Evolutionary conservation across 2,113 vertebrate species (phyloP), one percentile per base, ranked within the genome.

Genomic region (Thunnus maccoyii): DNA sequence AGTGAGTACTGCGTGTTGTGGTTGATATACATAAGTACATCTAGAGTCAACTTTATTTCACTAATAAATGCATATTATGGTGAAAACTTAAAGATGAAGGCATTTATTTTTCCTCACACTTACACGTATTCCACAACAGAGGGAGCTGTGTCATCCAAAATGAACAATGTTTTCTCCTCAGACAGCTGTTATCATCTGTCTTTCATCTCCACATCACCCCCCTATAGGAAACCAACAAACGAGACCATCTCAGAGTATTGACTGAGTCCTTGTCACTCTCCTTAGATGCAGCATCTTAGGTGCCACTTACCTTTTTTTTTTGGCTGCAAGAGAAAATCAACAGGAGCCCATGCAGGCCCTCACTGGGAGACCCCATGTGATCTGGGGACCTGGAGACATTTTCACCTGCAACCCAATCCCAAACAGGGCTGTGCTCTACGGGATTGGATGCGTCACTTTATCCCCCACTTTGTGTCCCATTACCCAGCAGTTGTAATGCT

Each of bases 401-500:
- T 93, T 90, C 77, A 86, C 76, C 86, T 92, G 94, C 87, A 94
- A 94, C 90, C 88, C 71, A 84, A 94, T 20, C 83, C 88, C 68
- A 18, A 83, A 71, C 69, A 30, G 67, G 75, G 52, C 84, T 6
- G 74, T 17, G 78, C 91, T 87, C 82, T 83, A 84, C 46, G 64
- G 86, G 86, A 92, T 91, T 92, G 80, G 87, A 92, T 92, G 85
- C 15, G 94, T 92, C 89, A 94, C 87, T 87, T 90, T 92, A 94
- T 94, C 93, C 83, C 70, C 83, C 90, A 87, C 83, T 89, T 84
- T 93, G 92, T 92, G 94, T 94, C 88, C 92, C 92, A 91, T 94
- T 94, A 91, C 89, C 93, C 86, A 81, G 89, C 91, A 90, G 89
- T 91, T 90, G 94, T 92, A 93, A 93, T 89, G 89, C 92, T 93